These are phyloP conservation scores for Agapornis roseicollis DNA, from an alignment of 2,113 vertebrate species.

Conservation along the genomic window DNA sequence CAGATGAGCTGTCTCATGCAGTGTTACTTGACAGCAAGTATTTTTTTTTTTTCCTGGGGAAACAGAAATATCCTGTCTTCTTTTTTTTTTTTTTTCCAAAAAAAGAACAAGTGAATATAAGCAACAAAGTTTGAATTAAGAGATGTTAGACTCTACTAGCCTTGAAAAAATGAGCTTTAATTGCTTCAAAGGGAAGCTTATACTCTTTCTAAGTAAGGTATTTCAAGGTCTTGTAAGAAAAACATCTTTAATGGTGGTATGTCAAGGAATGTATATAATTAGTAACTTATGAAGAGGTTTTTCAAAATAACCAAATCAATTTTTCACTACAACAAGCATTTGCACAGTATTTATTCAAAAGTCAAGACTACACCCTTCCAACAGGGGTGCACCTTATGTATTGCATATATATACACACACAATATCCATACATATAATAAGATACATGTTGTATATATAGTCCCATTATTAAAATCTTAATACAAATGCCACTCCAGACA, in stretches of 20 bases:
- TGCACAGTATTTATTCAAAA: neutral
- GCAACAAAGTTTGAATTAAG: neutral
- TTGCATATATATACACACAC: neutral
- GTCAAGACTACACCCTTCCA: neutral
- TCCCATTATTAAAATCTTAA: neutral
- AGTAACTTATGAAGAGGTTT: neutral
- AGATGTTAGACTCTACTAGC: neutral
- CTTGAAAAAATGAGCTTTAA: neutral
- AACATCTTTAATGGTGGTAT: neutral
- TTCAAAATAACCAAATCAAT: neutral
- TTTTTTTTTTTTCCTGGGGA: neutral
- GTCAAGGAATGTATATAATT: neutral
- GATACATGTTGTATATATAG: neutral
- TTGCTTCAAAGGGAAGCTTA: neutral
- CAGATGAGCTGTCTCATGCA: neutral
- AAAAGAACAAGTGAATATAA: neutral
- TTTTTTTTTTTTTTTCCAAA: no score
- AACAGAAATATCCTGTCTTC: neutral
- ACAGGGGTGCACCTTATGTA: neutral
- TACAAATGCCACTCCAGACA: neutral
- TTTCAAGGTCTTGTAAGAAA: neutral
- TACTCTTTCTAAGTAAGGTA: neutral
- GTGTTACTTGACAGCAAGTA: neutral
- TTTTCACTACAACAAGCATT: neutral
- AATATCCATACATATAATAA: neutral